Percentiles rank a stretch among this genome's conserved stretches.
Conservation (phyloP, 2,797 vertebrate species). For the Hydrophis major region DNA sequence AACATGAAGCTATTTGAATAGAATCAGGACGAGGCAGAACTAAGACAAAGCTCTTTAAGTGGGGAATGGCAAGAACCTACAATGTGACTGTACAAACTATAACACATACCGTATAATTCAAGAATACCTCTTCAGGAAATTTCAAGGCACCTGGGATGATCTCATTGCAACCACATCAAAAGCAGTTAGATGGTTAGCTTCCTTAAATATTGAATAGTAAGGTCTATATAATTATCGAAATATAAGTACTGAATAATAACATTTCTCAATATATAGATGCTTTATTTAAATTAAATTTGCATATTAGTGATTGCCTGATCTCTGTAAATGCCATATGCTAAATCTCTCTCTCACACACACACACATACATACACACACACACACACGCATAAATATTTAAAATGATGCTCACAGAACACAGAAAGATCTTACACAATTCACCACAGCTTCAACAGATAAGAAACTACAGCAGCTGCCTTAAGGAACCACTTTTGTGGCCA, state of each 20-base stretch:
- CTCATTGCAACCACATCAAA: too few species aligned
- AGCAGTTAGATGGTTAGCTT: too few species aligned
- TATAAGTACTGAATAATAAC: too few species aligned
- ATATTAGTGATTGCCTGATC: too few species aligned
- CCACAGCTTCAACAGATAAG: background rate
- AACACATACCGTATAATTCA: background rate
- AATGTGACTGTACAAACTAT: background rate
- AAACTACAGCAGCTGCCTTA: background rate
- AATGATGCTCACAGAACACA: background rate
- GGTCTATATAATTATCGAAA: too few species aligned
- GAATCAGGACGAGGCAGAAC: background rate
- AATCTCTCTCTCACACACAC: background rate
- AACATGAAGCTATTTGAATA: background rate
- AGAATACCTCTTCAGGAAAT: background rate
- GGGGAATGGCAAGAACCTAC: background rate
- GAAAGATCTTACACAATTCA: background rate
- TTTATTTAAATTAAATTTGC: too few species aligned
- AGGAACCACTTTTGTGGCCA: background rate
- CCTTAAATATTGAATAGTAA: too few species aligned
- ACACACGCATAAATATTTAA: fast-evolving
- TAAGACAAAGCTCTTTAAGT: background rate
- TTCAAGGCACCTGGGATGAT: too few species aligned
- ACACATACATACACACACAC: too few species aligned
- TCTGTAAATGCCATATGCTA: too few species aligned
- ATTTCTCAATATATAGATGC: too few species aligned